Percentiles rank a stretch among this genome's conserved stretches.
Evolutionary conservation across 2,797 vertebrate genomes (phyloP).

Genomic region (Valencia hispanica): DNA sequence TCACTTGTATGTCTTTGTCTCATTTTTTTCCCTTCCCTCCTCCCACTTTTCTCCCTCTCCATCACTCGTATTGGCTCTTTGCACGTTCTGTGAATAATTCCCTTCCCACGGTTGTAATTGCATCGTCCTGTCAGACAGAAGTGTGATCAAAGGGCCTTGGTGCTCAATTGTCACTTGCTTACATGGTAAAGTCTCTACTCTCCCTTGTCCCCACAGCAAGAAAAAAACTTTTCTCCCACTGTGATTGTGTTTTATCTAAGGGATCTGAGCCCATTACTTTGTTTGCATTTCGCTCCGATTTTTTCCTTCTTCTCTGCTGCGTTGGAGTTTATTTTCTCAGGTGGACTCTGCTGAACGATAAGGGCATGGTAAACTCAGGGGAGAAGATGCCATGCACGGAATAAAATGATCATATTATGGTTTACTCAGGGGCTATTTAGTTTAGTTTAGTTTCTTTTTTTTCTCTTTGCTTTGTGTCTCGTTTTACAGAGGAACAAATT

Average conservation of each 20-base stretch:
- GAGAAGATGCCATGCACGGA: slow-evolving; percentile 32
- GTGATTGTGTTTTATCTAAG: slow-evolving; percentile 52
- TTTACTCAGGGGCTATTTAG: slow-evolving; percentile 9
- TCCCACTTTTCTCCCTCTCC: slow-evolving; percentile 27
- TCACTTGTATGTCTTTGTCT: slow-evolving; percentile 52
- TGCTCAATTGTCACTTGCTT: slow-evolving; percentile 77
- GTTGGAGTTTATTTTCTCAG: slow-evolving; percentile 47
- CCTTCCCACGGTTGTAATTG: slow-evolving; percentile 82
- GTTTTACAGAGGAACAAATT: slow-evolving; percentile 34
- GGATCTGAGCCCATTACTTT: slow-evolving; percentile 60
- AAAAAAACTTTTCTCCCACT: slow-evolving; percentile 22
- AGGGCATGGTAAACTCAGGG: slow-evolving; percentile 41
- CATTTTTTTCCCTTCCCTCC: slow-evolving; percentile 34
- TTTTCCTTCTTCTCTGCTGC: slow-evolving; percentile 37
- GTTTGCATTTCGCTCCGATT: slow-evolving; percentile 61
- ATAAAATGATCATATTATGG: slow-evolving; percentile 48
- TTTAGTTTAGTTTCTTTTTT: slow-evolving; percentile 10
- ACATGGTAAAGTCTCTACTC: slow-evolving; percentile 67
- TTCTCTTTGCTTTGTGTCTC: slow-evolving; percentile 25
- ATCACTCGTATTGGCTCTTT: slow-evolving; percentile 74
- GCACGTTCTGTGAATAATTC: slow-evolving; percentile 92
- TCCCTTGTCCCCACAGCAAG: slow-evolving; percentile 52
- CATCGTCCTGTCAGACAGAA: slow-evolving; percentile 78
- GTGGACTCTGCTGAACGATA: slow-evolving; percentile 48
- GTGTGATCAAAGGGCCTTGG: slow-evolving; percentile 81